These are phyloP conservation scores for Bradypus variegatus DNA, from an alignment of 2,797 vertebrate genomes.

Conservation along the genomic window DNA sequence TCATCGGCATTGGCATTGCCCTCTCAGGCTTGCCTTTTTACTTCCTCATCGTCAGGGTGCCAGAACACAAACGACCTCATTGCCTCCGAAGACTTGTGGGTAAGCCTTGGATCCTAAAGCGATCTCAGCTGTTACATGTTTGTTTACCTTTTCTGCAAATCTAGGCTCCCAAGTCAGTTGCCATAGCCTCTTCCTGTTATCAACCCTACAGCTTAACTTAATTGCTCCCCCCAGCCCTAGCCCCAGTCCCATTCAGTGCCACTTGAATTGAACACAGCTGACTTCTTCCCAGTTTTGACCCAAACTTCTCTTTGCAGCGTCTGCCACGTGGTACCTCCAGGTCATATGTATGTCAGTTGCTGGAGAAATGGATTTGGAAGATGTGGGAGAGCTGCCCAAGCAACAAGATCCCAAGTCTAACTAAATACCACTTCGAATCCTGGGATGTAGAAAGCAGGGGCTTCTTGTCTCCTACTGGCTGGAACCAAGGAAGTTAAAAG, in stretches of 20 bases:
- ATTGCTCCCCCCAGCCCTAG: background rate
- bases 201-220: background rate
- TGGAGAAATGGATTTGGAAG: slow-evolving; percentile 83
- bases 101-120: slow-evolving; percentile 61
- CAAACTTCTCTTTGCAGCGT: slow-evolving; percentile 71
- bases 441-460: background rate
- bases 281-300: background rate
- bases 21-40: slow-evolving; percentile 89
- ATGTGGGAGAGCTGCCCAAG: slow-evolving; percentile 45
- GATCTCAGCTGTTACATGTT: background rate
- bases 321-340: slow-evolving; percentile 79
- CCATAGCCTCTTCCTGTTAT: too few species aligned
- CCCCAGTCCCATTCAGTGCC: background rate
- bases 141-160: background rate
- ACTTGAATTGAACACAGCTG: background rate
- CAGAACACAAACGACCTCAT: slow-evolving; percentile 77
- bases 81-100: slow-evolving; percentile 77
- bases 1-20: slow-evolving; percentile 88
- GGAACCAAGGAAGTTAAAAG: background rate
- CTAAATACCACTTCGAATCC: slow-evolving; percentile 33
- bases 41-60: slow-evolving; percentile 83
- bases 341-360: slow-evolving; percentile 84
- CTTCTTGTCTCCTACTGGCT: background rate
- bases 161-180: background rate
- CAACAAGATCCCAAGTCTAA: slow-evolving; percentile 56